A percentile compares a stretch with the other conserved stretches of the same genome.
Evolutionary conservation across 2,113 vertebrate species (phyloP).

Genomic region (Takifugu flavidus): DNA sequence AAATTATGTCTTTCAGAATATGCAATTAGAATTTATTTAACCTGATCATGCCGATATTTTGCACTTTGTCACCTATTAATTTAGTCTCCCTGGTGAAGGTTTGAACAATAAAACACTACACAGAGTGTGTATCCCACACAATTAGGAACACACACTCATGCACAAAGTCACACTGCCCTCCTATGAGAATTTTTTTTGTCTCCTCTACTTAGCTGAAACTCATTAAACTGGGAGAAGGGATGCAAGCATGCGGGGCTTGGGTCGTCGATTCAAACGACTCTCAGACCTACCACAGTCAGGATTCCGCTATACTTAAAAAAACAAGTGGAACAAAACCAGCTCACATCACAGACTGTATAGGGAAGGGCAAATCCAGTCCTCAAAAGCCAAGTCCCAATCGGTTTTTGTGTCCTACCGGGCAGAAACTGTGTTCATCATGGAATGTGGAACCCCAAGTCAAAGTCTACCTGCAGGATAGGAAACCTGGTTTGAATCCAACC

Average conservation of each 20-base stretch:
- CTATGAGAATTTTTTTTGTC: conserved; percentile 23
- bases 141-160: background rate
- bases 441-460: too few species aligned
- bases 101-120: background rate
- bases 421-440: too few species aligned
- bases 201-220: conserved; percentile 44
- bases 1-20: conserved; percentile 20
- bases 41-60: conserved; percentile 8
- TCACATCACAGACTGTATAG: conserved; percentile 21
- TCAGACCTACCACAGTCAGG: conserved; percentile 33
- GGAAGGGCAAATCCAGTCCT: too few species aligned
- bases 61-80: conserved; percentile 8
- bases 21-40: conserved; percentile 30
- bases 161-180: conserved; percentile 16
- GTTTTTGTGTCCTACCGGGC: too few species aligned
- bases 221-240: conserved; percentile 55
- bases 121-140: background rate
- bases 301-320: conserved; percentile 31
- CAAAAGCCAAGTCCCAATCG: too few species aligned
- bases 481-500: too few species aligned
- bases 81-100: background rate
- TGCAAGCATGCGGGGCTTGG: conserved; percentile 28
- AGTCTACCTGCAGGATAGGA: too few species aligned
- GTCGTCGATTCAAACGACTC: conserved; percentile 32
- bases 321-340: conserved; percentile 20